Evolutionary conservation across 2,888 invertebrate species (phyloP), one percentile per base, ranked within the genome.

Genomic region (Pharmacophagus antenor): DNA sequence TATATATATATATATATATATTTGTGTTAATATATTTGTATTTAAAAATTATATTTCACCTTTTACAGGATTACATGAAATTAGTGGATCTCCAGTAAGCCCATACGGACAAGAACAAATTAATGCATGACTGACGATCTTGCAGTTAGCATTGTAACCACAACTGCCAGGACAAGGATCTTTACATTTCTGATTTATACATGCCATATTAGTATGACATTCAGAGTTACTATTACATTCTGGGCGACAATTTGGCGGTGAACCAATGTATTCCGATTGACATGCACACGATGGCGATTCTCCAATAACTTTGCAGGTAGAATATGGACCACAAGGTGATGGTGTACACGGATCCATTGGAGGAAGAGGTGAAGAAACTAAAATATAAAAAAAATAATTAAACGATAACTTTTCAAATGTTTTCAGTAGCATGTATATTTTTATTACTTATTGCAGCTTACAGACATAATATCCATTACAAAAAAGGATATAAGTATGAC

Each of bases 101-200:
- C 92, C 93, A 65, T 88, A 85, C 2, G 90, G 77, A 85, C 95
- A 93, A 62, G 92, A 88, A 79, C 93, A 94, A 66, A 94, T 91
- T 22, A 95, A 92, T 7, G 93, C 93, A 72, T 95, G 95, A 74
- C 94, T 94, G 49, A 94, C 92, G n/a, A 95, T 93, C 69, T 92
- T 92, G 76, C 95, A 96, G 67, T 94, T 92, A 2, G 95, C 93
- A 73, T 94, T 94, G 48, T 92, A 87, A 49, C 94, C 95, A 70
- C 95, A 95, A 50, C 92, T 92, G 58, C 93, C 92, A 21, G 92
- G 92, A 70, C 95, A 95, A 7, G 95, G 95, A 73, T 95, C 93
- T 75, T 85, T 91, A 73, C 95, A 95, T 82, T 93, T 94, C 69
- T 93, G 92, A 76, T 94, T 93, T 46, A 94, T 91, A 72, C 94